A percentile compares a stretch with the other conserved stretches of the same genome.
phyloP scores from a whole-genome alignment of 2,797 vertebrate genomes.

The Sebastes taczanowskii region DNA sequence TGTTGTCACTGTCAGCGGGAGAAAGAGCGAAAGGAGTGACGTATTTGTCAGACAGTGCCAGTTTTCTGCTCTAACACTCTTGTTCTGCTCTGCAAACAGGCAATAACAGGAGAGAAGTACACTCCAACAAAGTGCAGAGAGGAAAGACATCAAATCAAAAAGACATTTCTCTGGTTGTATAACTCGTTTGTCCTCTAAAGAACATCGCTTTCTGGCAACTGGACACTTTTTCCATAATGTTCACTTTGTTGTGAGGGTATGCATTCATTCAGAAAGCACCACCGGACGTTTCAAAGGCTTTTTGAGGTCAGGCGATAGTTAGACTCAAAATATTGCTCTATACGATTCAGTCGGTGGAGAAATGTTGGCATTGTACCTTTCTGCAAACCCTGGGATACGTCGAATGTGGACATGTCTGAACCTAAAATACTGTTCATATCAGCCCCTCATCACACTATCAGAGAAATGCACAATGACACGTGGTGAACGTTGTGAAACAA shows the following conservation, averaged over 20 bases:
- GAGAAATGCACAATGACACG: too few species aligned
- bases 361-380: neutral
- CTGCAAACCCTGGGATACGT: neutral
- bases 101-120: conserved; percentile 11
- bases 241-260: neutral
- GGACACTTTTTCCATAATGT: neutral
- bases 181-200: conserved; percentile 10
- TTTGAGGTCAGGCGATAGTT: neutral
- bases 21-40: conserved; percentile 38
- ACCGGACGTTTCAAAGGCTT: neutral
- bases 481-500: too few species aligned
- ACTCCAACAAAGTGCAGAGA: neutral
- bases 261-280: neutral
- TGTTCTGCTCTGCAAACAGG: conserved; percentile 19
- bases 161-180: neutral
- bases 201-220: neutral
- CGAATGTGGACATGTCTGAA: too few species aligned
- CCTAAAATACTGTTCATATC: too few species aligned
- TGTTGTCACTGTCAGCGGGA: conserved; percentile 36
- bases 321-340: neutral
- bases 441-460: too few species aligned
- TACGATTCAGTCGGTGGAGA: neutral
- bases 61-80: conserved; percentile 21
- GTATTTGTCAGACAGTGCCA: conserved; percentile 16
- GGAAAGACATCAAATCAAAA: neutral